Conservation (phyloP, 2,888 invertebrate genomes). For the Nomada ruficornis region DNA sequence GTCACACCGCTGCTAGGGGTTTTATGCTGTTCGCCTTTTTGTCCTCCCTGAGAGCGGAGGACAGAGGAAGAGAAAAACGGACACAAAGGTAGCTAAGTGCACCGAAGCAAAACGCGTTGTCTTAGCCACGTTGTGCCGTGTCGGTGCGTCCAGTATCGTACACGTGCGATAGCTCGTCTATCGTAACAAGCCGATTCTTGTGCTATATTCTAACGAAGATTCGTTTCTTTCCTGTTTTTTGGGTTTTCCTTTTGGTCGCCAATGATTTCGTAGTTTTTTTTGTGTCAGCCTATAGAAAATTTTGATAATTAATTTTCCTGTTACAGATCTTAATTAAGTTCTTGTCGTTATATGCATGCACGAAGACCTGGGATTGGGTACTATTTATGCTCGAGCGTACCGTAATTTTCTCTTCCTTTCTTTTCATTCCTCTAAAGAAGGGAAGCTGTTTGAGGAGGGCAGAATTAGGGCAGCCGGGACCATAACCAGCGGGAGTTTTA, state of each 20-base stretch:
- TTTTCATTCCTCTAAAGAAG: constrained; percentile 36
- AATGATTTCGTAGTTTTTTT: no score
- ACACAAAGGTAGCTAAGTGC: constrained; percentile 76
- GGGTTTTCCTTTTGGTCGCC: no score
- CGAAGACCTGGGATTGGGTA: background rate
- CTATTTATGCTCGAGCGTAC: constrained; percentile 23
- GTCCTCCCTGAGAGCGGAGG: constrained; percentile 30
- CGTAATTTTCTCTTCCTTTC: constrained; percentile 41
- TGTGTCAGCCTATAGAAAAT: no score
- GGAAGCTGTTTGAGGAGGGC: constrained; percentile 41
- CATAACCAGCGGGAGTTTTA: constrained; percentile 59
- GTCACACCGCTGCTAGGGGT: constrained; percentile 46
- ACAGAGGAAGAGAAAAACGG: constrained; percentile 61
- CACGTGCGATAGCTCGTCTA: constrained; percentile 30
- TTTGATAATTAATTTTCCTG: background rate
- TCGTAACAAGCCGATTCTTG: background rate
- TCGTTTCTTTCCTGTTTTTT: background rate
- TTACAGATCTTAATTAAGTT: no score
- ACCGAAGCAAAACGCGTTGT: constrained; percentile 72
- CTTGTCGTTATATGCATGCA: no score
- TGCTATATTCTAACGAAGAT: background rate
- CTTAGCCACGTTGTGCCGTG: constrained; percentile 35
- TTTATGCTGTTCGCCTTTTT: constrained; percentile 65
- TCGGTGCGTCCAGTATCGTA: constrained; percentile 10
- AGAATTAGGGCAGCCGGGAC: constrained; percentile 64